Evolutionary conservation across 92 coral and sea anemone genomes (phyloP), one percentile per base, ranked within the genome.

Genomic region (Isaurus tuberculatus): DNA sequence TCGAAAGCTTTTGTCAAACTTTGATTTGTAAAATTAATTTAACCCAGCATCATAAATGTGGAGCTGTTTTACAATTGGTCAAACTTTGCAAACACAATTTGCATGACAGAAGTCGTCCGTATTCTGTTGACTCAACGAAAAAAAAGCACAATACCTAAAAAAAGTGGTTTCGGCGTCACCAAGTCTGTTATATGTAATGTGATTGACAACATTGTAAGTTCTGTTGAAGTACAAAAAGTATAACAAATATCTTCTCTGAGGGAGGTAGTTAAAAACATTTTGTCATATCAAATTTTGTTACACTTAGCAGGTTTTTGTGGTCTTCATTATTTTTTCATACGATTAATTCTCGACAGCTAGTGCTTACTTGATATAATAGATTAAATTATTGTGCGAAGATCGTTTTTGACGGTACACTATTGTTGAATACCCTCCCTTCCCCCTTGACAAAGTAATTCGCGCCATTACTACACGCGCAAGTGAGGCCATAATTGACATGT

Each of bases 61-160:
- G 36, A 72, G 82, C 70, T 42, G 70, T 1, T 34, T 40, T 60
- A 20, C 36, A 77, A 91, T 87, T 91, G 90, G 87, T 53, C 70
- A 57, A 37, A 63, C 86, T 89, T 85, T 89, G 86, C 89, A 72
- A 87, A 67, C 81, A 81, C 22, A 22, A 94, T 94, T 94, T 86
- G 86, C 98, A 91, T 89, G 89, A 94, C 95, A 94, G 91, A 86
- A 44, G 79, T 83, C 72, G 14, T 32, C 70, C n/a, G 1, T 16
- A 58, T 30, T 55, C 57, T 77, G 82, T 77, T 77, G 34, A 77
- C 82, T 33, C 82, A 34, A 57, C 70, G 31, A 70, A 36, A 77
- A 55, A 77, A 60, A 22, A 22, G 36, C 26, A 77, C 82, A 77
- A 77, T 77, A 34, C 70, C 37, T 5, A 7, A 29, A n/a, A 55